Evolutionary conservation across 1,140 invertebrate species (phyloP), one percentile per base, ranked within the genome.

Genomic region (Hesperophylax magnus): DNA sequence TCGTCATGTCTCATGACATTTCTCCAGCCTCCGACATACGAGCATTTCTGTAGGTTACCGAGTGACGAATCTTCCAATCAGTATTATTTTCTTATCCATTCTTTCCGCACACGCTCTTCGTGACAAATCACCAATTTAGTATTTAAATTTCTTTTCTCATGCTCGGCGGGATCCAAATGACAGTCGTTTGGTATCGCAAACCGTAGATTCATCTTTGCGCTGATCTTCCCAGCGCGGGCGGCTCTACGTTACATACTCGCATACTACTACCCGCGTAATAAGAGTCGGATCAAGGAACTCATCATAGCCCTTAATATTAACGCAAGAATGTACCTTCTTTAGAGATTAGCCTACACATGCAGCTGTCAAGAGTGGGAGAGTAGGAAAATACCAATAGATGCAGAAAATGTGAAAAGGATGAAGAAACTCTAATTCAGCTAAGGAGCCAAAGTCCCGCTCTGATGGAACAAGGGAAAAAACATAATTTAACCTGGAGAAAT

Each of bases 71-170:
- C 56, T 58, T 9, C 58, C 58, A 61, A 18, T 61, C n/a, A 24
- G 58, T 22, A 61, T 72, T 39, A 72, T 72, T 52, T 72, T 15
- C 18, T 47, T 52, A 18, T 72, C 47, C 69, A 72, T 52, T 22
- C 18, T 20, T 72, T 72, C 34, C 20, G n/a, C 69, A 18, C 34
- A 39, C 22, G 63, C 39, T 52, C 47, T 47, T 52, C 34, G 18
- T 72, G 69, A 72, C 47, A 72, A 52, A 72, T 72, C 69, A 53
- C 69, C 69, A 72, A 72, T 72, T 72, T 72, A 27, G 69, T 72
- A 72, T 72, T 72, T 52, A 72, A 72, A 72, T 52, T 72, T 72
- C 69, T 53, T 72, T 72, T 72, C 39, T n/a, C 69, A 72, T 53
- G 69, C 69, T 72, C 69, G 34, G 47, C 69, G 47, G 34, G 34